Conservation (phyloP, 2,797 vertebrate genomes). For the Acipenser oxyrinchus region DNA sequence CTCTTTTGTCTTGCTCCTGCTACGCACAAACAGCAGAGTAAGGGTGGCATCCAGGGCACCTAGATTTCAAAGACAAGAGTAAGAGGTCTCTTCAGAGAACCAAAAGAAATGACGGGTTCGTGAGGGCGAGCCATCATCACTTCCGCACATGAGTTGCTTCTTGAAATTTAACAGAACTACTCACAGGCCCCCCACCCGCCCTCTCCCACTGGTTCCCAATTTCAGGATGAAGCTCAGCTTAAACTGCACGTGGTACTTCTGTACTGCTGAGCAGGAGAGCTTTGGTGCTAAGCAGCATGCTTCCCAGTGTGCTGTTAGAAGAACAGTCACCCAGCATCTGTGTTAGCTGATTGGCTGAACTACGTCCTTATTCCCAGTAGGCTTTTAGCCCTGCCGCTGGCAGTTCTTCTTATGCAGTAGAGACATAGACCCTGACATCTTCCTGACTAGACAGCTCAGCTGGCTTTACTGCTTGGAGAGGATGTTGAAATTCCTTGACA, state of each 20-base stretch:
- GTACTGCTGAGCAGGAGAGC: background rate
- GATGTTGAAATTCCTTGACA: too few relatives aligned
- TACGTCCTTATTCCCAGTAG: background rate
- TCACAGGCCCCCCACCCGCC: background rate
- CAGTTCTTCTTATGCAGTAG: too few relatives aligned
- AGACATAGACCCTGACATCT: background rate
- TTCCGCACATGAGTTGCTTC: background rate
- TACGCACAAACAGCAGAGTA: background rate
- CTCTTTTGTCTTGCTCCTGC: background rate
- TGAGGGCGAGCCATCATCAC: background rate
- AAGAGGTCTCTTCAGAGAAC: background rate
- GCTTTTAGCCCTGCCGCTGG: too few relatives aligned
- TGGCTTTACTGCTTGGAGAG: too few relatives aligned
- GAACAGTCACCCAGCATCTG: background rate
- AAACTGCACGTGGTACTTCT: background rate
- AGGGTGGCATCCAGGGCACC: background rate
- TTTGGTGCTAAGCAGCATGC: background rate
- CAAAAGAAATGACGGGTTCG: background rate
- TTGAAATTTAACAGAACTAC: background rate
- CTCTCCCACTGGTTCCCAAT: background rate
- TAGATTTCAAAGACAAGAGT: background rate
- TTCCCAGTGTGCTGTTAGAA: too few relatives aligned
- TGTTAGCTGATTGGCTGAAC: background rate
- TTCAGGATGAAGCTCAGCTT: background rate
- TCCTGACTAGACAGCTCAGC: background rate